phyloP scores from a whole-genome alignment of 2,888 invertebrate species.

The Andrena haemorrhoa region DNA sequence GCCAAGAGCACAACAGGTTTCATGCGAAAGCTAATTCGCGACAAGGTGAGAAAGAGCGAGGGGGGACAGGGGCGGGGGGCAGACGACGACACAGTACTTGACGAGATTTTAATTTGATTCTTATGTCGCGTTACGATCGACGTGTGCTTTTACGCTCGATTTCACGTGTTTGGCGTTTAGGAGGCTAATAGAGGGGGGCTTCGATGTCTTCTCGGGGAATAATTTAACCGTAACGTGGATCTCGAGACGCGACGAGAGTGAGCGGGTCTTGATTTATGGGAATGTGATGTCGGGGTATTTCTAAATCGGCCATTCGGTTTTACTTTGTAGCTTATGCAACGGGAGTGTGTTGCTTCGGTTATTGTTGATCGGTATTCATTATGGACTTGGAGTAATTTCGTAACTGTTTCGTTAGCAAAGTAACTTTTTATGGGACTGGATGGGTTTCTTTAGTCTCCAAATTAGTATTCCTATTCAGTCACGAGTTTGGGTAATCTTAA shows the following conservation, averaged over 20 bases:
- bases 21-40: conserved; percentile 72
- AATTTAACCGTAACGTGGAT: background rate
- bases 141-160: conserved; percentile 63
- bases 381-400: too few species aligned
- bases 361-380: too few species aligned
- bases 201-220: background rate
- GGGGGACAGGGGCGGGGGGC: conserved; percentile 17
- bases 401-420: too few species aligned
- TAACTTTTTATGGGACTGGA: too few species aligned
- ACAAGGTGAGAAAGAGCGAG: conserved; percentile 51
- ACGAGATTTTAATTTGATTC: conserved; percentile 76
- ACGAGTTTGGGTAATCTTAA: too few species aligned
- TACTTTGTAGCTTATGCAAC: too few species aligned
- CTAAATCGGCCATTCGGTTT: background rate
- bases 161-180: conserved; percentile 55
- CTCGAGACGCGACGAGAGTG: background rate
- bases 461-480: too few species aligned
- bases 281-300: background rate
- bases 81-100: conserved; percentile 24
- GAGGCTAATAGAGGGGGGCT: conserved; percentile 6
- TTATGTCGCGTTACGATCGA: conserved; percentile 66
- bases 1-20: conserved; percentile 76
- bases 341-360: too few species aligned
- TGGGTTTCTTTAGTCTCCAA: too few species aligned
- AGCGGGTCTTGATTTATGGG: conserved; percentile 8